Conservation (phyloP, 2,113 vertebrate genomes). For the Urocynchramus pylzowi region DNA sequence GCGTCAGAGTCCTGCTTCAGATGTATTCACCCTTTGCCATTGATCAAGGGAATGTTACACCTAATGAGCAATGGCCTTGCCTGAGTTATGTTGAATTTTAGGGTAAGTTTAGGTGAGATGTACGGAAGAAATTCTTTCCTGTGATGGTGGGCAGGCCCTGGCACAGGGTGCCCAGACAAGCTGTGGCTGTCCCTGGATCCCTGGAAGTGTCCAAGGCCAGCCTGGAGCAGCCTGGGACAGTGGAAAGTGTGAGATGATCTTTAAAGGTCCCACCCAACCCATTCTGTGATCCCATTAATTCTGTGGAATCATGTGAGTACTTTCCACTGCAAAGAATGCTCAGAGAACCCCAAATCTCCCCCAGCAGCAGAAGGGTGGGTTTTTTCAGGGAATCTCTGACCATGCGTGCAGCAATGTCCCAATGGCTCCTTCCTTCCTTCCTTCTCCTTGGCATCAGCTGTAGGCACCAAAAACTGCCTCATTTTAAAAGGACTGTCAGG, state of each 20-base stretch:
- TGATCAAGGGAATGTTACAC: background rate
- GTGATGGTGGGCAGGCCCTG: background rate
- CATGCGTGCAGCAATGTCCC: background rate
- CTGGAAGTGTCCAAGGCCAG: background rate
- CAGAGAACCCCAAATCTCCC: background rate
- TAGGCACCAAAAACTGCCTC: background rate
- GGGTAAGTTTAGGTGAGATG: background rate
- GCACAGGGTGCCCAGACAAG: background rate
- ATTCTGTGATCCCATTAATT: background rate
- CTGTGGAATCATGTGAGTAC: background rate
- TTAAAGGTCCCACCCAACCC: background rate
- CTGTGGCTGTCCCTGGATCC: background rate
- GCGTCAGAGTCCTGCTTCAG: background rate
- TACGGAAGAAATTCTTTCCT: background rate
- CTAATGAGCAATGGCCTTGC: background rate
- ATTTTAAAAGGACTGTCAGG: background rate
- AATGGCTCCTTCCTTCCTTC: background rate
- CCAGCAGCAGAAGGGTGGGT: background rate
- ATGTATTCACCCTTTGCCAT: background rate
- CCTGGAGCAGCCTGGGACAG: rapidly evolving
- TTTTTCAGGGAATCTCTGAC: background rate
- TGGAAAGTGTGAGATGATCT: too few relatives aligned
- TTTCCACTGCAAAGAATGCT: background rate
- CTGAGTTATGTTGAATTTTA: background rate
- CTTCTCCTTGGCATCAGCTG: background rate